Percentiles rank a stretch among this genome's conserved stretches.
Conservation (phyloP, 1,140 invertebrate genomes). For the Bombus pascuorum region DNA sequence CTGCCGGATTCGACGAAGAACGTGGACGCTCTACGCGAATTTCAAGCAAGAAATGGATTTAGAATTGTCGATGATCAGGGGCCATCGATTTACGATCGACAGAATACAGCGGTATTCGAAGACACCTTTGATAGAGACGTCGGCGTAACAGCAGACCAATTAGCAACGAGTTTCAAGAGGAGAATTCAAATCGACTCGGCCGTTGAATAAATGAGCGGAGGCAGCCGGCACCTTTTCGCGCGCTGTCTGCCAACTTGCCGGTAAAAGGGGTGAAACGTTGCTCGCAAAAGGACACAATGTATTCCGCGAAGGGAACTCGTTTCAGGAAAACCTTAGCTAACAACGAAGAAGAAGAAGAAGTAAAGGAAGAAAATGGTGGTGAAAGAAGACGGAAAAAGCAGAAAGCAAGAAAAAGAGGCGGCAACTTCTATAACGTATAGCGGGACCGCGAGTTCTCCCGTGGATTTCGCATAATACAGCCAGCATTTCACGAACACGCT, state of each 20-base stretch:
- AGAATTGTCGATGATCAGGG: background rate
- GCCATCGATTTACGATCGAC: no score
- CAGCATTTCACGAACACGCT: conserved; percentile 68
- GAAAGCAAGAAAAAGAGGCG: conserved; percentile 19
- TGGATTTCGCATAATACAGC: conserved; percentile 74
- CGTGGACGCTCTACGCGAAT: background rate
- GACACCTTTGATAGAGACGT: background rate
- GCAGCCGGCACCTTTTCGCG: background rate
- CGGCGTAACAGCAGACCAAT: background rate
- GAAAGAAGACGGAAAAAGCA: background rate
- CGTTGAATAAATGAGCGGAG: background rate
- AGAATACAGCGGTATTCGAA: background rate
- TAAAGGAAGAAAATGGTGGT: background rate
- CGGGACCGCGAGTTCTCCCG: conserved; percentile 66
- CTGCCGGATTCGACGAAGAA: conserved; percentile 1
- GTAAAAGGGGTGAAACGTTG: conserved; percentile 4
- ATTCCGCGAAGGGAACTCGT: conserved; percentile 12
- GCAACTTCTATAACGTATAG: conserved; percentile 57
- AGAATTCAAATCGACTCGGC: conserved; percentile 9
- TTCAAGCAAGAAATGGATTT: background rate
- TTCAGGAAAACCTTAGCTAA: conserved; percentile 41
- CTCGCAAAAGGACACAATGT: conserved; percentile 5
- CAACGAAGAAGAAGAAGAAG: background rate
- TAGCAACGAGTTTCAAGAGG: background rate
- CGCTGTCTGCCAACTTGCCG: conserved; percentile 3